Conservation (phyloP, 2,797 vertebrate species). For the Urocyon cinereoargenteus region DNA sequence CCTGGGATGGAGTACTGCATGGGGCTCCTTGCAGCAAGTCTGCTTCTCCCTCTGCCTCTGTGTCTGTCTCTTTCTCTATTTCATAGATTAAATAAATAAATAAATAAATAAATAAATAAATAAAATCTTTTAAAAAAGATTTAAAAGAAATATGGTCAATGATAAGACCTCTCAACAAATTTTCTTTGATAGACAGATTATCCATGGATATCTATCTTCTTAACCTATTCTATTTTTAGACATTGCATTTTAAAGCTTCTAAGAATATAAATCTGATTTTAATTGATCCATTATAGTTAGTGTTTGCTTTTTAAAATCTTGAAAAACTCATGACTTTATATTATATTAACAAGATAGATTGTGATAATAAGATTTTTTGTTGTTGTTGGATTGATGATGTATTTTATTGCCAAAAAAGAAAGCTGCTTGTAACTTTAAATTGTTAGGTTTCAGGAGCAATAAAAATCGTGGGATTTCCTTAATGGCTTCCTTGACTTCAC, state of each 20-base stretch:
- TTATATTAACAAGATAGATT: constrained; percentile 39
- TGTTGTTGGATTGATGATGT: not conserved
- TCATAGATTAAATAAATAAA: too few relatives aligned
- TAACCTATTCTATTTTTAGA: not conserved
- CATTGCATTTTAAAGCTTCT: constrained; percentile 18
- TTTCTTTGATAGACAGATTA: not conserved
- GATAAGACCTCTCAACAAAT: not conserved
- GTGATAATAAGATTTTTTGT: not conserved
- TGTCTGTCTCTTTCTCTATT: too few relatives aligned
- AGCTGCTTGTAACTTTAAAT: constrained; percentile 1
- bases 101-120: too few relatives aligned
- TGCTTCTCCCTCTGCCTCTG: too few relatives aligned
- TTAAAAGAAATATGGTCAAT: not conserved
- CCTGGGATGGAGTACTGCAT: too few relatives aligned
- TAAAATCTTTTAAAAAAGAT: too few relatives aligned
- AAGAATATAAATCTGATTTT: constrained; percentile 19
- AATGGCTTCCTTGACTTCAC: constrained; percentile 35
- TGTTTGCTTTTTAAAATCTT: constrained; percentile 15
- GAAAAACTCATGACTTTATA: not conserved
- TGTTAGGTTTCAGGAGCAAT: constrained; percentile 50
- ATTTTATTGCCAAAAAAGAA: constrained; percentile 51
- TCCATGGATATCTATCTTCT: not conserved
- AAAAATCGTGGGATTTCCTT: constrained; percentile 57
- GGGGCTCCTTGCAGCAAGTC: too few relatives aligned
- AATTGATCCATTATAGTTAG: not conserved